These are phyloP conservation scores for Oegoconia quadripuncta DNA, from an alignment of 2,888 invertebrate species.

Conservation along the genomic window DNA sequence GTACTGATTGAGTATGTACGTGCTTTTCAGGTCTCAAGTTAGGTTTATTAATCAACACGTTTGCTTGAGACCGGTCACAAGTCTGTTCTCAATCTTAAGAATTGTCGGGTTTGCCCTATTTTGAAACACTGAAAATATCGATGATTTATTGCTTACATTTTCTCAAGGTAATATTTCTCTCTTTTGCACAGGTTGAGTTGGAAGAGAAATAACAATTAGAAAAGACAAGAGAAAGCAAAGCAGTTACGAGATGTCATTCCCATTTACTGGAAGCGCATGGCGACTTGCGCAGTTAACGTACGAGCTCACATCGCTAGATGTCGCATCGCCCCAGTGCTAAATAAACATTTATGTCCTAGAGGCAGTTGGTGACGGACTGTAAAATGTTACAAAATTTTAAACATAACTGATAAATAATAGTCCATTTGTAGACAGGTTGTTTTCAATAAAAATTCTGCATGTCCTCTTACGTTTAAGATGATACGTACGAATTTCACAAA, in stretches of 20 bases:
- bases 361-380: neutral
- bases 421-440: neutral
- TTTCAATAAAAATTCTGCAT: no score
- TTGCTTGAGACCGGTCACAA: no score
- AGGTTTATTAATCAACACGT: no score
- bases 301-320: conserved; percentile 13
- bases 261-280: conserved; percentile 27
- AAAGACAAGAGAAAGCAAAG: conserved; percentile 37
- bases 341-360: neutral
- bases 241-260: conserved; percentile 49
- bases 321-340: conserved; percentile 2
- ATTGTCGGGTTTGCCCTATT: no score
- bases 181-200: conserved; percentile 64
- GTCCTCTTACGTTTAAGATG: no score
- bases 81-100: no score
- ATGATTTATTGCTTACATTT: no score
- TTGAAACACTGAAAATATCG: no score
- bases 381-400: neutral
- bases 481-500: no score
- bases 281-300: conserved; percentile 37
- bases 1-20: no score
- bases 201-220: conserved; percentile 77
- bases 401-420: neutral
- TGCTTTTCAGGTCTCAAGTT: no score
- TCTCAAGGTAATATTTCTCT: no score